Evolutionary conservation across 2,797 vertebrate species (phyloP), one percentile per base, ranked within the genome.

Genomic region (Saxicola maurus): DNA sequence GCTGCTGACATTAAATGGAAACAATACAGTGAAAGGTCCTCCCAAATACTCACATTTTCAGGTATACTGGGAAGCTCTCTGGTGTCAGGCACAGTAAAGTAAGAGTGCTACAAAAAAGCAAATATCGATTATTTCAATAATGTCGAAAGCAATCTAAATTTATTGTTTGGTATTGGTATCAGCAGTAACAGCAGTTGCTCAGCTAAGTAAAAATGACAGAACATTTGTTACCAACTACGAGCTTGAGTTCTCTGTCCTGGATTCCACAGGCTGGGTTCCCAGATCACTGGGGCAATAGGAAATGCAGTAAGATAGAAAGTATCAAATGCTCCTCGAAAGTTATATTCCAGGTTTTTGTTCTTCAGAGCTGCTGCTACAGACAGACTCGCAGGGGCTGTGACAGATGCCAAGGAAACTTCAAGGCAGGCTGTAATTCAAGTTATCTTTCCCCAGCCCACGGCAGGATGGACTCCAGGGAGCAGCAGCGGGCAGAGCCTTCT

Each of bases 31-130:
- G 21, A 11, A 57, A 2, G 1, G 7, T 67, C 21, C 79, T 81
- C 43, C n/a, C 14, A 28, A 28, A 49, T 90, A 98, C 99, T 99
- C 94, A 99, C 99, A 90, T 99, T 99, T 97, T 99, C 99, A 45
- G 99, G 99, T 94, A 99, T 99, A 96, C 98, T 99, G 81, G 99
- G 99, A 92, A 99, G 98, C 83, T 99, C 98, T 96, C 97, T 98
- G 61, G 78, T 96, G 97, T 99, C 98, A 97, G 99, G 99, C 97
- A 98, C 99, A 87, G 98, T 99, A 95, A 99, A 99, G 95, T 98
- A 99, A 89, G 98, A 98, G 97, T 99, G 98, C 99, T 99, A 89
- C 55, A 88, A 93, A 77, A 94, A 95, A 88, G 49, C 20, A 95
- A 66, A 94, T n/a, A 90, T 33, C 25, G 40, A 53, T 92, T 89